Conservation (phyloP, 2,888 invertebrate genomes). For the Pammene aurita region DNA sequence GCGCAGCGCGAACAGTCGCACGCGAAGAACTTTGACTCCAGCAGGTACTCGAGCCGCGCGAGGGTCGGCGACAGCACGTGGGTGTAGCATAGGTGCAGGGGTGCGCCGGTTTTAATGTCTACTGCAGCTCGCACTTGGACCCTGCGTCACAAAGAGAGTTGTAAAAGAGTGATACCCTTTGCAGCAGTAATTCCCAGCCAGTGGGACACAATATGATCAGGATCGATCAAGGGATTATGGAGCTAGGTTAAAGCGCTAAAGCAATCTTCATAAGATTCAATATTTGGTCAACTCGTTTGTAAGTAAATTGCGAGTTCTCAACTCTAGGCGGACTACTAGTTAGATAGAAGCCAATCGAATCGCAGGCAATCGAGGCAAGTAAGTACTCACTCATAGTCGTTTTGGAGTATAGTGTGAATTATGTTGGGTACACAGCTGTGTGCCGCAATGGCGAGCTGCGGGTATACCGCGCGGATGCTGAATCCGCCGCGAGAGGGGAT, state of each 20-base stretch:
- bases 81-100: constrained; percentile 89
- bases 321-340: too few relatives aligned
- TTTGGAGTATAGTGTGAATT: constrained; percentile 86
- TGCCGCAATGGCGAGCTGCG: constrained; percentile 88
- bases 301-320: too few relatives aligned
- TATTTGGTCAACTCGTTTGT: too few relatives aligned
- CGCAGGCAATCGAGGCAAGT: too few relatives aligned
- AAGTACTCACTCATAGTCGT: constrained; percentile 65
- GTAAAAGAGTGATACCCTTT: too few relatives aligned
- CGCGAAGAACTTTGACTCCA: constrained; percentile 90
- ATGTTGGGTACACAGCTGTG: constrained; percentile 93
- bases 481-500: constrained; percentile 86
- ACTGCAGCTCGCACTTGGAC: constrained; percentile 88
- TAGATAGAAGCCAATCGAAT: too few relatives aligned
- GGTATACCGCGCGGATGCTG: constrained; percentile 90
- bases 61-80: constrained; percentile 89
- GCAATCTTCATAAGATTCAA: too few relatives aligned
- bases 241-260: too few relatives aligned
- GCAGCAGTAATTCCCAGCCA: too few relatives aligned
- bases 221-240: too few relatives aligned
- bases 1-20: constrained; percentile 89
- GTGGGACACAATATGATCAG: too few relatives aligned
- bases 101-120: constrained; percentile 84
- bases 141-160: constrained; percentile 62
- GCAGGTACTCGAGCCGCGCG: constrained; percentile 86